phyloP scores from a whole-genome alignment of 2,113 vertebrate species.

The Struthio camelus region DNA sequence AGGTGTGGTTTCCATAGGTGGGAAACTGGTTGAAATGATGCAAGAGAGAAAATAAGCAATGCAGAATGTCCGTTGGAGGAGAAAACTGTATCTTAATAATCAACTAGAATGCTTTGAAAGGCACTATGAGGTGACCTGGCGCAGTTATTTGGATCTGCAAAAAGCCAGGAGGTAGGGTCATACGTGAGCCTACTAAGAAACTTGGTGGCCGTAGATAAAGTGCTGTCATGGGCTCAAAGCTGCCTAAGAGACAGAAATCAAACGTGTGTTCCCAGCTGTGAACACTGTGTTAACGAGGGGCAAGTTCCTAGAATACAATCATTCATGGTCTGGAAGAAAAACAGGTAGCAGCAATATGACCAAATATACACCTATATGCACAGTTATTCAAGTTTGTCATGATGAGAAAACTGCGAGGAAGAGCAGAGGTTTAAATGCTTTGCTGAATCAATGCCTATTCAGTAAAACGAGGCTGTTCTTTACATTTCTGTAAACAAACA shows the following conservation, averaged over 20 bases:
- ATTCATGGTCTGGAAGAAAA: background rate
- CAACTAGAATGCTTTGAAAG: background rate
- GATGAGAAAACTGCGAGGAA: background rate
- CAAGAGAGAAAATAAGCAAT: background rate
- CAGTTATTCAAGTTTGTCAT: background rate
- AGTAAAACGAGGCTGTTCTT: background rate
- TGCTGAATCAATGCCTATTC: background rate
- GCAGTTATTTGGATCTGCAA: background rate
- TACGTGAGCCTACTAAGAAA: fast-evolving
- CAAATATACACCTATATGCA: background rate
- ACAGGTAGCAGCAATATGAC: background rate
- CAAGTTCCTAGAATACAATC: too few species aligned
- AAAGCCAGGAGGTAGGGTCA: background rate
- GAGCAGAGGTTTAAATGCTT: background rate
- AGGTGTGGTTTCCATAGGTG: background rate
- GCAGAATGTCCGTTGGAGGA: background rate
- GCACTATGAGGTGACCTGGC: background rate
- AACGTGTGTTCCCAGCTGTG: background rate
- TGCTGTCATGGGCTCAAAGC: background rate
- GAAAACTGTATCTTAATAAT: background rate
- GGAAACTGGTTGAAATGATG: background rate
- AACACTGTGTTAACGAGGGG: fast-evolving
- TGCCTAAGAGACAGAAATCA: fast-evolving
- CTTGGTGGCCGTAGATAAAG: background rate
- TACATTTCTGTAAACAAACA: background rate